Conservation (phyloP, 2,797 vertebrate genomes). For the Pantherophis alleghaniensis region DNA sequence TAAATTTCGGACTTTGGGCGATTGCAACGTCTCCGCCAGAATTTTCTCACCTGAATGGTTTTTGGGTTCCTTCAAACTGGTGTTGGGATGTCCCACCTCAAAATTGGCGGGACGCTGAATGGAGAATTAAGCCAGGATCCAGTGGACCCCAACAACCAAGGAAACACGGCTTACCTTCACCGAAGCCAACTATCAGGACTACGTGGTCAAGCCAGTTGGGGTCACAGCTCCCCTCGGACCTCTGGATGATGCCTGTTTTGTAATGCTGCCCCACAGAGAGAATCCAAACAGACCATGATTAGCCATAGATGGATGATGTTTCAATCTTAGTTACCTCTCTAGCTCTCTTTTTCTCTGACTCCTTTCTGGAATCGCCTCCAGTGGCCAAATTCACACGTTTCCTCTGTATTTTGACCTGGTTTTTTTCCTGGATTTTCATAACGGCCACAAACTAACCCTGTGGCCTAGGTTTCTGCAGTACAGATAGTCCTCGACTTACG, state of each 20-base stretch:
- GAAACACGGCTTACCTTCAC: not conserved
- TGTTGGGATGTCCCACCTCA: not conserved
- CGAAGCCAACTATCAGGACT: slow-evolving; percentile 6
- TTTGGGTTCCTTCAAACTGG: not conserved
- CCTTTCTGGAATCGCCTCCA: not conserved
- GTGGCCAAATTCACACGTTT: not conserved
- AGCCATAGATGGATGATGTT: no score
- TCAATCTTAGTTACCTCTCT: not conserved
- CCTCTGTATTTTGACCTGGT: not conserved
- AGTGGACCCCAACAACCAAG: not conserved
- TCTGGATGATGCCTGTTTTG: not conserved
- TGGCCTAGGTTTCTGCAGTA: not conserved
- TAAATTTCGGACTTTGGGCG: not conserved
- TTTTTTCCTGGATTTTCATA: not conserved
- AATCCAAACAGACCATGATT: not conserved
- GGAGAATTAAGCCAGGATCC: not conserved
- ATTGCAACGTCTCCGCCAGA: not conserved
- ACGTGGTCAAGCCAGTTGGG: fast-evolving
- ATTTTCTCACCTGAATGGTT: no score
- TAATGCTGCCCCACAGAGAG: not conserved
- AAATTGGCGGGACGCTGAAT: not conserved
- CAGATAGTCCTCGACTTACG: no score
- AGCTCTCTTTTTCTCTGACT: not conserved
- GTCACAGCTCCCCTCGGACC: not conserved
- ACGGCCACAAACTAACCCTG: not conserved